A percentile compares a stretch with the other conserved stretches of the same genome.
Evolutionary conservation across 2,888 invertebrate genomes (phyloP).

Genomic region (Sycophila texana): DNA sequence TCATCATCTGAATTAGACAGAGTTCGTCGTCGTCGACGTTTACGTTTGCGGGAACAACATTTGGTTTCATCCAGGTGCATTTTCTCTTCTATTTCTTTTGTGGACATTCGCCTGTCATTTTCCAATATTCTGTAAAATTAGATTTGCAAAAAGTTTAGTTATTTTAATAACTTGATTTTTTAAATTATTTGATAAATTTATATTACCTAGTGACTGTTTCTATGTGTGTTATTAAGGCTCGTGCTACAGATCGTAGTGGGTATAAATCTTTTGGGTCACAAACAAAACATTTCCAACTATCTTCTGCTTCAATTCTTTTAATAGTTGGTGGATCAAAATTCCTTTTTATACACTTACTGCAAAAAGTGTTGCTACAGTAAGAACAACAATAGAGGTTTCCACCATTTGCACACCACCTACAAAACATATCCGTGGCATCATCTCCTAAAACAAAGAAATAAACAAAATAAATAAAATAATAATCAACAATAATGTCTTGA

Average conservation of each 20-base stretch:
- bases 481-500: neutral
- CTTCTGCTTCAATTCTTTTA: conserved; percentile 84
- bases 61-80: conserved; percentile 70
- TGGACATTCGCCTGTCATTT: conserved; percentile 62
- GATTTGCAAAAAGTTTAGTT: no score
- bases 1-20: conserved; percentile 68
- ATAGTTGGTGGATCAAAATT: conserved; percentile 83
- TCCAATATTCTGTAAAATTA: conserved; percentile 65
- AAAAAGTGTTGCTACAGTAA: conserved; percentile 78
- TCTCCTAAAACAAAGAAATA: conserved; percentile 76
- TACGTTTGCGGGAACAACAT: conserved; percentile 69
- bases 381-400: conserved; percentile 88
- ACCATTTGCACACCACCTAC: conserved; percentile 89
- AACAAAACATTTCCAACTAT: conserved; percentile 88
- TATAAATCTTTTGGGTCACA: conserved; percentile 83
- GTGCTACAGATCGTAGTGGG: conserved; percentile 82
- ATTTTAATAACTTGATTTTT: no score
- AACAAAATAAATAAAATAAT: conserved; percentile 9
- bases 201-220: conserved; percentile 68
- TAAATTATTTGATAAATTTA: neutral
- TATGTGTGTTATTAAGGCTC: conserved; percentile 83
- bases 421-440: conserved; percentile 89
- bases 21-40: conserved; percentile 66
- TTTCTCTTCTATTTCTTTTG: conserved; percentile 66
- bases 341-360: conserved; percentile 84